A percentile compares a stretch with the other conserved stretches of the same genome.
Conservation (phyloP, 2,888 invertebrate genomes). For the Diaphora mendica region DNA sequence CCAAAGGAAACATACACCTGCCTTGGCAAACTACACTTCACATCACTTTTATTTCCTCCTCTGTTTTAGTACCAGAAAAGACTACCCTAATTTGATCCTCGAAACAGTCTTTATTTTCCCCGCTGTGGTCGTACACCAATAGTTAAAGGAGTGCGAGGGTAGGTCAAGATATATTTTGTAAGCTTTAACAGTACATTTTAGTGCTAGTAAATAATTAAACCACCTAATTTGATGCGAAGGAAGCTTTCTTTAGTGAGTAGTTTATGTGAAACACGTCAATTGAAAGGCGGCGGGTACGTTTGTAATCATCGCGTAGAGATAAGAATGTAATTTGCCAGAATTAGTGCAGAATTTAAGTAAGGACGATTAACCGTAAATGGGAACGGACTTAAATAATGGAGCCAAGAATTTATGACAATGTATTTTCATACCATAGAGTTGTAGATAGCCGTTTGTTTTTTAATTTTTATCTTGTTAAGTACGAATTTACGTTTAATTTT, state of each 20-base stretch:
- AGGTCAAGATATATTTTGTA: slow-evolving; percentile 69
- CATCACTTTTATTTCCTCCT: slow-evolving; percentile 79
- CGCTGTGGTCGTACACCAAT: slow-evolving; percentile 43
- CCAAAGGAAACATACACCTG: slow-evolving; percentile 77
- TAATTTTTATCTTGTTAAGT: neutral
- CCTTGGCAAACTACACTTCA: slow-evolving; percentile 61
- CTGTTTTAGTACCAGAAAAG: slow-evolving; percentile 74
- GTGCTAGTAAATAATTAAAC: slow-evolving; percentile 84
- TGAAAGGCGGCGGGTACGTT: slow-evolving; percentile 63
- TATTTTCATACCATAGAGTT: neutral
- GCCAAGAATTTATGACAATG: neutral
- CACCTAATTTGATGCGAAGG: slow-evolving; percentile 83
- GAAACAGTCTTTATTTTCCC: slow-evolving; percentile 57
- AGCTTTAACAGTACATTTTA: slow-evolving; percentile 77
- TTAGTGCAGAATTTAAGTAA: slow-evolving; percentile 9
- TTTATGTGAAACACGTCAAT: slow-evolving; percentile 76
- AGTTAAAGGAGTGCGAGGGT: slow-evolving; percentile 54
- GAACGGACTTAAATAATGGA: neutral
- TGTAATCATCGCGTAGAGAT: slow-evolving; percentile 56
- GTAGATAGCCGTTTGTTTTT: neutral
- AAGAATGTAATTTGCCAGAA: slow-evolving; percentile 31
- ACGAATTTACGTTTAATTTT: neutral
- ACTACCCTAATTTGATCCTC: slow-evolving; percentile 74
- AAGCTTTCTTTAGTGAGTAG: slow-evolving; percentile 67
- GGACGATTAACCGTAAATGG: neutral